Base-by-base conservation (phyloP, 2,888 invertebrate genomes). In the Brachypalpus laphriformis region DNA sequence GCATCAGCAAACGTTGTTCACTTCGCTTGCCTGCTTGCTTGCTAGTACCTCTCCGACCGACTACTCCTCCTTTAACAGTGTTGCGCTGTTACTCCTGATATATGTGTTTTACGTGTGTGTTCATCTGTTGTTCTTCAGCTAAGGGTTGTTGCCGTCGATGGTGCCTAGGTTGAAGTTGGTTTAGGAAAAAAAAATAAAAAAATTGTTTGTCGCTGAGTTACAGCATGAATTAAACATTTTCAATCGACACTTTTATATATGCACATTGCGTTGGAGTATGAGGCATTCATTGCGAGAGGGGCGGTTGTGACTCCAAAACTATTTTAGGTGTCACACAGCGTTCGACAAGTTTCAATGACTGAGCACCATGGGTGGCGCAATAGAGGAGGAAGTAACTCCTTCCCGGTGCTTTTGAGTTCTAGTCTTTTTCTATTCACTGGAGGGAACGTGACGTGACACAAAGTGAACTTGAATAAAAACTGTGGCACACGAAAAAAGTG, bases 1-100 rank as follows among this genome's bases (percentile, higher is more conserved):
- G 85, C 85, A 85, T 85, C 85, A 85, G 85, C 85, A 85, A 85
- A 81, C 85, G 81, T 85, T 85, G 85, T 85, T 85, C 85, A 85
- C 85, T 85, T 85, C 25, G 74, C 66, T 47, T 71, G 82, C 63
- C 57, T 49, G 63, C 82, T 47, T 51, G 40, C 11, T 31, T 34
- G 34, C 34, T 34, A 34, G 57, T 51, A 18, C 45, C 51, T 28
- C 14, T 11, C 6, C 14, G 8, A n/a, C n/a, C n/a, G n/a, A n/a
- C n/a, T n/a, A n/a, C n/a, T n/a, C n/a, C 20, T 14, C 11, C 18
- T 16, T 18, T 7, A 25, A 25, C 22, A 8, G 7, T 7, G 25
- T 51, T 75, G 74, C 68, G 70, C 42, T 59, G 70, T 59, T 59
- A 11, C 71, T 74, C 9, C 68, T 82, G 78, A 75, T 75, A 59